A percentile compares a stretch with the other conserved stretches of the same genome.
Conservation (phyloP, 2,113 vertebrate species). For the Charadrius vociferus region DNA sequence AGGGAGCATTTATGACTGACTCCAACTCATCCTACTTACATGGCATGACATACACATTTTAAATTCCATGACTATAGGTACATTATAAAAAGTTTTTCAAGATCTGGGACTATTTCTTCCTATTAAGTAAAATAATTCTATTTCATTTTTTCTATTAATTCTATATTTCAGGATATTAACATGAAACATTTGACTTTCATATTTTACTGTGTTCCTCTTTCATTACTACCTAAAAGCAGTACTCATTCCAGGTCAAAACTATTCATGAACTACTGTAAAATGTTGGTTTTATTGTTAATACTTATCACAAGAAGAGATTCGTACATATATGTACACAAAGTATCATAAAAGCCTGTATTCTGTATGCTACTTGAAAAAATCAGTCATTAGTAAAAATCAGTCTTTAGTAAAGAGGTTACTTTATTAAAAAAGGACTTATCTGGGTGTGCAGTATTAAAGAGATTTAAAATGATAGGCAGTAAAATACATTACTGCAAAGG, state of each 20-base stretch:
- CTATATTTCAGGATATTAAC: background rate
- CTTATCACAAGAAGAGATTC: slow-evolving; percentile 29
- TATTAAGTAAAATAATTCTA: too few species aligned
- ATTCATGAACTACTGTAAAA: background rate
- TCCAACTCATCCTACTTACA: background rate
- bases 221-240: background rate
- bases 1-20: background rate
- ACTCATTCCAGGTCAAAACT: background rate
- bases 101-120: background rate
- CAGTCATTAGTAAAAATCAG: too few species aligned
- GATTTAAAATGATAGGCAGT: slow-evolving; percentile 32
- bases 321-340: slow-evolving; percentile 5
- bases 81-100: background rate
- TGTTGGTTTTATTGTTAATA: slow-evolving; percentile 31
- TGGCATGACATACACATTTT: background rate
- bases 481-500: slow-evolving; percentile 50
- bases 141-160: background rate
- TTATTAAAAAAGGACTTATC: slow-evolving; percentile 47
- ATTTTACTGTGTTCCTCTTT: background rate
- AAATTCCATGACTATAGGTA: background rate
- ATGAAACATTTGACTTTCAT: background rate
- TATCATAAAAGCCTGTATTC: slow-evolving; percentile 25
- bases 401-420: background rate
- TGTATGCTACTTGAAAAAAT: slow-evolving; percentile 46
- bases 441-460: slow-evolving; percentile 18